Evolutionary conservation across 2,888 invertebrate species (phyloP).

Genomic region (Diarsia brunnea): DNA sequence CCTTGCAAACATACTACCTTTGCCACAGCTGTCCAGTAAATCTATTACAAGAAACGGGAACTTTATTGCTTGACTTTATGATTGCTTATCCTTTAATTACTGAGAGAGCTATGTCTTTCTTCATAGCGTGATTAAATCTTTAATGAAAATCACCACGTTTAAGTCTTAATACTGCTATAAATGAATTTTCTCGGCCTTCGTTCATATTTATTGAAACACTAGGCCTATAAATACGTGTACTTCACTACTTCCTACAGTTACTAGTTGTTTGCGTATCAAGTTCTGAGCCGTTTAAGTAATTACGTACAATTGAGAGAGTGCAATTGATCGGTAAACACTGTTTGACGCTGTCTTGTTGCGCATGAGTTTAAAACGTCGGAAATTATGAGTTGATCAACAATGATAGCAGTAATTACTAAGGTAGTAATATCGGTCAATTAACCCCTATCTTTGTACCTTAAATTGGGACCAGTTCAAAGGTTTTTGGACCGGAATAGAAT

Average conservation of each 20-base stretch:
- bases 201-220: constrained; percentile 17
- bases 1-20: constrained; percentile 54
- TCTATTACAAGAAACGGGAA: constrained; percentile 26
- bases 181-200: constrained; percentile 16
- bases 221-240: constrained; percentile 44
- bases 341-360: constrained; percentile 31
- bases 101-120: background rate
- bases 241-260: constrained; percentile 57
- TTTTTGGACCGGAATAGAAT: constrained; percentile 20
- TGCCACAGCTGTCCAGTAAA: constrained; percentile 26
- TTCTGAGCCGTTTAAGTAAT: constrained; percentile 42
- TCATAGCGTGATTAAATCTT: constrained; percentile 4
- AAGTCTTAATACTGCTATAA: constrained; percentile 1
- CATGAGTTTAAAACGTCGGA: constrained; percentile 27
- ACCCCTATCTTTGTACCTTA: background rate
- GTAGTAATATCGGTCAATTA: constrained; percentile 7
- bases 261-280: constrained; percentile 51
- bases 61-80: constrained; percentile 3
- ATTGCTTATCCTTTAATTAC: constrained; percentile 7
- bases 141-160: background rate
- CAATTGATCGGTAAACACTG: constrained; percentile 54
- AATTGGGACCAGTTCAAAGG: constrained; percentile 8
- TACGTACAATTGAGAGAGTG: constrained; percentile 45
- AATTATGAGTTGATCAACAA: constrained; percentile 27
- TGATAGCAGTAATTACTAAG: constrained; percentile 10